Evolutionary conservation across 2,113 vertebrate species (phyloP), one percentile per base, ranked within the genome.

Genomic region (Aegithalos caudatus): DNA sequence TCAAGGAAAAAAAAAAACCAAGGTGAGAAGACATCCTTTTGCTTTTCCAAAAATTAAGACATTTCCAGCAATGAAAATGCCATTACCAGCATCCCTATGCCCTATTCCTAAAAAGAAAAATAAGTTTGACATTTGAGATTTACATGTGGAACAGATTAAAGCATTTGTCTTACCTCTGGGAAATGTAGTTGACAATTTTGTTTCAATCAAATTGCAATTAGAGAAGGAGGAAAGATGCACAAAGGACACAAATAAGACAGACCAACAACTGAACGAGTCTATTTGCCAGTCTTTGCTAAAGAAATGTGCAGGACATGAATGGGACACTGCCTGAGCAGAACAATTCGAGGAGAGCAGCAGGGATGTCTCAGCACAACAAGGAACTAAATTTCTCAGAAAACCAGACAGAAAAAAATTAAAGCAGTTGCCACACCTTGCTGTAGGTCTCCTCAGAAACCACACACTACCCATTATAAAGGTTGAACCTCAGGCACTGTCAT

Each of bases 51-150:
- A 83, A 89, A 71, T 61, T 60, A 82, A 78, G 80, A 85, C 28
- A 72, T 38, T 79, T 18, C 16, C 42, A 71, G 31, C 25, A 94
- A 84, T 71, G 38, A 95, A 96, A 95, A 96, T 66, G 56, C 24
- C 33, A 92, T 69, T 72, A 65, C 57, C 57, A 86, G 71, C 37
- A 80, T 57, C 35, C n/a, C 24, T 29, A 13, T 60, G 42, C 25
- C 28, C 44, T 74, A 79, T 38, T 67, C 56, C 54, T 37, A n/a
- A 73, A 71, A 83, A 45, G 42, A 94, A 93, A 80, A 20, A 19
- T 16, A 84, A 72, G 45, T 53, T 29, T 82, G 84, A 77, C 73
- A 62, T 89, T 91, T 81, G 40, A 95, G 50, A 90, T 64, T 77
- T 54, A 84, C 81, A 73, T 64, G 45, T 4, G 3, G 45, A 85